Percentiles rank a stretch among this genome's conserved stretches.
Conservation (phyloP, 2,797 vertebrate genomes). For the Cirrhinus molitorella region DNA sequence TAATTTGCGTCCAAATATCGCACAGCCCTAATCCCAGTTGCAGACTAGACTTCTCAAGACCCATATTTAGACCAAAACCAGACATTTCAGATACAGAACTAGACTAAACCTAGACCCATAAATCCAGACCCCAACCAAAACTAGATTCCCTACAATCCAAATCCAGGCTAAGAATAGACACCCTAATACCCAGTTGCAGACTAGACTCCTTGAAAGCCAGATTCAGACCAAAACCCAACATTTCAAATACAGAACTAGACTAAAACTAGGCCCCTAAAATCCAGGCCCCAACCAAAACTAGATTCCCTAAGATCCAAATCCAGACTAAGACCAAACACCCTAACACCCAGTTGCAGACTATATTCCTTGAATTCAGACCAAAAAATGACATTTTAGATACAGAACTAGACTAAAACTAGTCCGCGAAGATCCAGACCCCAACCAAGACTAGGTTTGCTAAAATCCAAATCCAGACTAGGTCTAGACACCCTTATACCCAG, state of each 20-base stretch:
- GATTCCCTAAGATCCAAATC: background rate
- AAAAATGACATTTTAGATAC: background rate
- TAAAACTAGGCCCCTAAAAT: background rate
- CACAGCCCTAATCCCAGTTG: no score
- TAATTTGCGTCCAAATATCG: no score
- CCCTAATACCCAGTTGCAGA: background rate
- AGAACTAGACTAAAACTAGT: background rate
- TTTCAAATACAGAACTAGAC: background rate
- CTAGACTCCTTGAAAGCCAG: background rate
- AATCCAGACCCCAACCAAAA: no score
- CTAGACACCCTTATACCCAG: background rate
- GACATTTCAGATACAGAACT: background rate
- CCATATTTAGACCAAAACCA: background rate
- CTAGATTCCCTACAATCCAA: no score
- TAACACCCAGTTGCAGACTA: background rate
- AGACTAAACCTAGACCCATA: background rate
- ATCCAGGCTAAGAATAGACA: background rate
- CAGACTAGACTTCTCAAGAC: no score
- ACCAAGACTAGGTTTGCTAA: background rate
- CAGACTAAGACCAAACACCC: background rate
- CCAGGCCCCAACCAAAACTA: background rate
- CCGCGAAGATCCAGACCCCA: background rate
- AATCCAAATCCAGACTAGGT: background rate
- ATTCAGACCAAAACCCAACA: background rate
- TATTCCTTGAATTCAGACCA: background rate